Evolutionary conservation across 2,113 vertebrate species (phyloP).

Genomic region (Ondatra zibethicus): DNA sequence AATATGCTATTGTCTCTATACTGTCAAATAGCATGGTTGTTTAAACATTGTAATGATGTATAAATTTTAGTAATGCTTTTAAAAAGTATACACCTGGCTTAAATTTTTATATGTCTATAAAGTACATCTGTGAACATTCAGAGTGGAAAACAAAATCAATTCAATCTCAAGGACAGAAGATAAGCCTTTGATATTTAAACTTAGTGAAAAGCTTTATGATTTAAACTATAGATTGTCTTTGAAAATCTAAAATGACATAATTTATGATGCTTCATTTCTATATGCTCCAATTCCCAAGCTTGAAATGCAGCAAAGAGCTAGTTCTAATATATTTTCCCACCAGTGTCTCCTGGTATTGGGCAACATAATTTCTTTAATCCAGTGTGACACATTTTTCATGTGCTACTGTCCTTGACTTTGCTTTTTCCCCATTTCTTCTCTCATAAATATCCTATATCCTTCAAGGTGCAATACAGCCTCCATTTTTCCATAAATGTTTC

Average conservation of each 20-base stretch:
- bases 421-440: not conserved
- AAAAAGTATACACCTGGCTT: not conserved
- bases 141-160: constrained; percentile 32
- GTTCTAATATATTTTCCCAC: constrained; percentile 24
- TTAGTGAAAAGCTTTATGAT: not conserved
- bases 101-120: constrained; percentile 17
- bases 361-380: not conserved
- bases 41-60: constrained; percentile 30
- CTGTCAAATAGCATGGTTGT: not conserved
- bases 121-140: not conserved
- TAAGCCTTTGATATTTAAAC: constrained; percentile 4
- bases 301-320: not conserved
- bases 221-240: not conserved
- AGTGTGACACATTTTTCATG: not conserved
- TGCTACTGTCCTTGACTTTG: not conserved
- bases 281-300: not conserved
- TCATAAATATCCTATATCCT: not conserved
- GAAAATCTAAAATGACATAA: not conserved
- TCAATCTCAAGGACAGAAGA: not conserved
- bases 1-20: not conserved
- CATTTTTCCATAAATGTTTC: not conserved
- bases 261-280: not conserved
- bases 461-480: not conserved
- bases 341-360: not conserved
- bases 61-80: constrained; percentile 21